Evolutionary conservation across 1,140 invertebrate genomes (phyloP), one percentile per base, ranked within the genome.

Genomic region (Tetranychus cinnabarinus): DNA sequence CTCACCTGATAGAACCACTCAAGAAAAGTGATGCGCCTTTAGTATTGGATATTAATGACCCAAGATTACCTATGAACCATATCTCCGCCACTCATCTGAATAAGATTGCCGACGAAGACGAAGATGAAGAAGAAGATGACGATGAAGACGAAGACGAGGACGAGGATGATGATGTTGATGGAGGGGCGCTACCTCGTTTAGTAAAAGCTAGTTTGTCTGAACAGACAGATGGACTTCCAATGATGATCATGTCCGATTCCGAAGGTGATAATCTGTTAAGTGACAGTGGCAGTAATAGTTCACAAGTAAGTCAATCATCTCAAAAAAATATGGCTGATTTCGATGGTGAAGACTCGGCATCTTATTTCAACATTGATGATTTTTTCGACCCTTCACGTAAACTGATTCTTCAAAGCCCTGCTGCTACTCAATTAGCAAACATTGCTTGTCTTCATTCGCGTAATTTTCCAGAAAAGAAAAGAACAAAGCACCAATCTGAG

Each of bases 301-400:
- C 88, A 33, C 78, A 85, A 31, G 82, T 90, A 72, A 88, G 86
- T 50, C 88, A 84, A 61, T 90, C 91, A 74, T 90, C 86, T n/a
- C 87, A 90, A 66, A 91, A 90, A 65, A 91, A 91, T 71, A 82
- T 92, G 79, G 87, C 86, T 0, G 88, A 92, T 72, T 88, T 93
- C 69, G 88, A 92, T 66, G 89, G 88, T 35, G 88, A 93, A 69
- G 86, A 91, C 66, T 87, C 84, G 45, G 83, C 81, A 34, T 56
- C 55, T 36, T 35, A 15, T 37, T 36, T 10, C 33, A 33, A 56
- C 12, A 36, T 39, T 66, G 88, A 91, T 71, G 60, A 62, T 54
- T 37, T 33, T 13, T 48, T n/a, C 8, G 33, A 15, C 8, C 59
- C 59, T 10, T 42, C 39, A 42, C 39, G 39, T 42, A 56, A 15